phyloP scores from a whole-genome alignment of 2,888 invertebrate genomes.

The Torymus texanus region DNA sequence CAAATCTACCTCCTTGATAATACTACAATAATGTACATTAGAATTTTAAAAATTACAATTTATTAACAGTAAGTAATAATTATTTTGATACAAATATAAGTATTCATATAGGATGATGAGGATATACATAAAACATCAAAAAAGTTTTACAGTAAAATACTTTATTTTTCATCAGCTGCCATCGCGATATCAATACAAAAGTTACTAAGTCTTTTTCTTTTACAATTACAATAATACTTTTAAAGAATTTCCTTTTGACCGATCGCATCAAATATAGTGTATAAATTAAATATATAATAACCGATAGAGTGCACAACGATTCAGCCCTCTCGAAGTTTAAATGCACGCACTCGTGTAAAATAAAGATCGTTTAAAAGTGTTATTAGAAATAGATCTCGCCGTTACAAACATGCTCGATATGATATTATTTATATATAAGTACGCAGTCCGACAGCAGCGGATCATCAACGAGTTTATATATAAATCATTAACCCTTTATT shows the following conservation, averaged over 20 bases:
- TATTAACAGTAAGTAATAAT: not conserved
- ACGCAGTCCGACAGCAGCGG: constrained; percentile 36
- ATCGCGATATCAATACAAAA: constrained; percentile 60
- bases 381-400: not conserved
- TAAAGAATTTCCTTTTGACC: constrained; percentile 39
- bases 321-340: constrained; percentile 10
- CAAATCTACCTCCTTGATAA: too few species aligned
- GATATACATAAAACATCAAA: constrained; percentile 42
- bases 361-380: too few species aligned
- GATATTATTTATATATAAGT: constrained; percentile 11
- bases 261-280: constrained; percentile 30
- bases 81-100: not conserved
- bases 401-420: constrained; percentile 5
- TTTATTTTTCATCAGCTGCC: constrained; percentile 63
- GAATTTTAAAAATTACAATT: too few species aligned
- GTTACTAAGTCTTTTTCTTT: constrained; percentile 48
- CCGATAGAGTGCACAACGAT: constrained; percentile 10
- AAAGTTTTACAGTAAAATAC: constrained; percentile 63
- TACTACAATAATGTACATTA: too few species aligned
- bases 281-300: constrained; percentile 35
- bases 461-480: constrained; percentile 29
- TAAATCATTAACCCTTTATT: constrained; percentile 22
- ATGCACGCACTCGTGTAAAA: constrained; percentile 14
- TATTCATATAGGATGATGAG: not conserved
- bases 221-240: constrained; percentile 55